Base-by-base conservation (phyloP, 2,113 vertebrate species). In the Hippoglossus stenolepis region DNA sequence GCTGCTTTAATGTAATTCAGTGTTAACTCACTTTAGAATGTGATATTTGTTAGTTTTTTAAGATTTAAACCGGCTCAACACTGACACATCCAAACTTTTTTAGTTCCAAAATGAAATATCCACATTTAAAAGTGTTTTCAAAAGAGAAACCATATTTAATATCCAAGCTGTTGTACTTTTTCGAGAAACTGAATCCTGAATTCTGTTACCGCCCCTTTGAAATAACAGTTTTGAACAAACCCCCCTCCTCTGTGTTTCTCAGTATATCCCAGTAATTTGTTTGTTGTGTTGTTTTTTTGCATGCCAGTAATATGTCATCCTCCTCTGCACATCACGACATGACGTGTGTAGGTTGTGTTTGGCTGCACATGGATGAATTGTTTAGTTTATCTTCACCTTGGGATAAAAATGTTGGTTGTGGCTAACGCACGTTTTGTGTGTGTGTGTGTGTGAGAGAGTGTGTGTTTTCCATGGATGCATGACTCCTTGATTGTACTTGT, bases 341-440 rank as follows among this genome's bases (percentile, higher is more conserved):
- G 40, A 24, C 64, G 23, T 75, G n/a, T 31, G 11, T 11, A 40
- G 2, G 12, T 57, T 59, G 49, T 73, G 31, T 58, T 65, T 38
- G 54, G n/a, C 28, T 85, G 28, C 9, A 38, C 64, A 5, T 45
- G 35, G n/a, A 67, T 40, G 61, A 69, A 65, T 20, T 73, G 76
- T 61, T 57, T 9, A 5, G 13, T 53, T 14, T 40, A 49, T 84
- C 83, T 83, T 77, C 78, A 75, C 65, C 49, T 24, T 24, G 23
- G 23, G 23, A 24, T 24, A 24, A 24, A 24, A 24, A 24, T 24
- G 23, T 24, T 24, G 23, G 23, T 24, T 24, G 23, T 24, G 23
- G 23, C 23, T 24, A 24, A 24, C 23, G 23, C 23, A 24, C 23
- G 23, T 24, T 24, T 24, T 24, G 23, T 24, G 24, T 24, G 24